A percentile compares a stretch with the other conserved stretches of the same genome.
Conservation (phyloP, 2,113 vertebrate species). For the Capricornis sumatraensis region DNA sequence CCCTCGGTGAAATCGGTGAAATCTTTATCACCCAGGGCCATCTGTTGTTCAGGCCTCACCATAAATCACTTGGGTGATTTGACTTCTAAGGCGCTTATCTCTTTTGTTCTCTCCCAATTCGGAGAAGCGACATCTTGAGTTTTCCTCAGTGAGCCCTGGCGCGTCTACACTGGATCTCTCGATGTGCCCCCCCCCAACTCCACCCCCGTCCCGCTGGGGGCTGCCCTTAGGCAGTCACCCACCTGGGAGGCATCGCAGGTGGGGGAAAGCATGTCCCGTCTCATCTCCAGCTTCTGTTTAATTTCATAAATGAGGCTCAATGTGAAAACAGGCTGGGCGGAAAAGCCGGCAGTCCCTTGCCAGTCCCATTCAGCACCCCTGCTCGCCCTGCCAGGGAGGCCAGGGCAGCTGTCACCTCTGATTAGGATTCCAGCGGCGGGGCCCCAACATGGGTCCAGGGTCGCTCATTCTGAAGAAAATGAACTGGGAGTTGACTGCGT, state of each 20-base stretch:
- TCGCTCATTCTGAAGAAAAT: background rate
- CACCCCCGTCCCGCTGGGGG: accelerated
- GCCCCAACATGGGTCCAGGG: background rate
- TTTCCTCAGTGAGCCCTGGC: background rate
- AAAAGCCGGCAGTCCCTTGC: background rate
- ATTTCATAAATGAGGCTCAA: background rate
- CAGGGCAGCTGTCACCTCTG: background rate
- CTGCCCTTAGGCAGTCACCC: background rate
- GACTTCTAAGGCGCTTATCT: background rate
- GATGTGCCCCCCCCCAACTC: background rate
- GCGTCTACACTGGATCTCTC: background rate
- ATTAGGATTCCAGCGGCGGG: background rate
- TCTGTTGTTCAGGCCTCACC: background rate
- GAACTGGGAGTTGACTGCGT: background rate
- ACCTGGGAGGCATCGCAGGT: accelerated
- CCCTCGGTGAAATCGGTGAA: background rate
- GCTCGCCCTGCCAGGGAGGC: background rate
- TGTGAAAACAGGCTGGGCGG: background rate
- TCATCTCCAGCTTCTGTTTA: background rate
- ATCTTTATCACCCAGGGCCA: background rate
- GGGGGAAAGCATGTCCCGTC: background rate
- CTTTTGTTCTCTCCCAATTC: background rate
- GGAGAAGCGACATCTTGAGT: background rate
- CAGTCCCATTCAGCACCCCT: accelerated
- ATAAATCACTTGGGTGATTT: background rate